Percentiles rank a stretch among this genome's conserved stretches.
Evolutionary conservation across 2,113 vertebrate genomes (phyloP).

Genomic region (Phocoena phocoena): DNA sequence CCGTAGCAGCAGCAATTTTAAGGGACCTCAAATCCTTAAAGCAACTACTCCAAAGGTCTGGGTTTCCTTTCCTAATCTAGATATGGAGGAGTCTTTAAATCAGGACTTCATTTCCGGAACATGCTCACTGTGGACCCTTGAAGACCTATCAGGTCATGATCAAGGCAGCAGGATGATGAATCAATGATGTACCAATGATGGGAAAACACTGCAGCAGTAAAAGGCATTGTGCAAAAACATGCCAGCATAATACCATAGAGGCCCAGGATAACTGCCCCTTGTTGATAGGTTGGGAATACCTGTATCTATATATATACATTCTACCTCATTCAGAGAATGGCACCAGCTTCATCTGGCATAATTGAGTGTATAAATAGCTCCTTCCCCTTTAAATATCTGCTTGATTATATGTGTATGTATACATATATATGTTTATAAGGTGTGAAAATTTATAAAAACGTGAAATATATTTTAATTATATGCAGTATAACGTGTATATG

Average conservation of each 20-base stretch:
- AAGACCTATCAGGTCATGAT: background rate
- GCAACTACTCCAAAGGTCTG: background rate
- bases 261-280: background rate
- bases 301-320: too few species aligned
- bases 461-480: conserved; percentile 16
- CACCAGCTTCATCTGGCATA: background rate
- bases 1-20: background rate
- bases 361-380: background rate
- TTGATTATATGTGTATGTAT: background rate
- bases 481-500: background rate
- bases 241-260: background rate
- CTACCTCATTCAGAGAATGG: background rate
- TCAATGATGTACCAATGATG: background rate
- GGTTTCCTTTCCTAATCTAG: background rate
- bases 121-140: background rate
- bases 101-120: background rate
- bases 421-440: background rate
- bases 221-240: background rate
- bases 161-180: background rate
- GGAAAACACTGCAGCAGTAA: background rate
- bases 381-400: background rate
- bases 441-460: background rate
- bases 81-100: background rate
- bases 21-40: background rate
- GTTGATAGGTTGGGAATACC: background rate